phyloP scores from a whole-genome alignment of 53 echinoderm and acorn worm genomes.

The Mesocentrotus franciscanus region DNA sequence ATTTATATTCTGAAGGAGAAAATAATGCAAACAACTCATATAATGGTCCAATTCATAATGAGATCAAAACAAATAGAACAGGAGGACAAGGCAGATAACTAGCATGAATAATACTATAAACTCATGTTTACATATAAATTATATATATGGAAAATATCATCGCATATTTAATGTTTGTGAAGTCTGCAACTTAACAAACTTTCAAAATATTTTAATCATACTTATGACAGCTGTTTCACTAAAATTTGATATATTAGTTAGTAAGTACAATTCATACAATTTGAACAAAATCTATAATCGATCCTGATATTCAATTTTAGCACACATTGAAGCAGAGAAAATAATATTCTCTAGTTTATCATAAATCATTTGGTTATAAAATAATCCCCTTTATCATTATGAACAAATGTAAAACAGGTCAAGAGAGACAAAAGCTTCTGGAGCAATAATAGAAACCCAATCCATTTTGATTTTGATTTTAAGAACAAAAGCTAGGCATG shows the following conservation, averaged over 20 bases:
- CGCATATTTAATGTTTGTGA: not conserved
- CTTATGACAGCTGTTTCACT: not conserved
- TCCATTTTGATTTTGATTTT: not conserved
- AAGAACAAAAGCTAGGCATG: not conserved
- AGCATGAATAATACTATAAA: not conserved
- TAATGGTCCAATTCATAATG: no score
- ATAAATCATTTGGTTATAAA: not conserved
- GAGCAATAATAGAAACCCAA: not conserved
- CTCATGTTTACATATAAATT: no score
- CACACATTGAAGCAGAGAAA: slow-evolving; percentile 5
- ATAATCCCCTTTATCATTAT: not conserved
- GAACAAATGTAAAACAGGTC: no score
- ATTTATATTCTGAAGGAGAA: no score
- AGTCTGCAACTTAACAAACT: not conserved
- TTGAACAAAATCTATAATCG: not conserved
- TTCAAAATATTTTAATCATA: not conserved
- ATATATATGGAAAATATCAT: not conserved
- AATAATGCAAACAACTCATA: no score
- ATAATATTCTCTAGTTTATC: not conserved
- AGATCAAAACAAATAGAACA: not conserved
- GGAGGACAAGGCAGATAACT: not conserved
- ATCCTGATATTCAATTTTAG: not conserved
- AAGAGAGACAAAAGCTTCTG: not conserved
- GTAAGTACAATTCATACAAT: not conserved
- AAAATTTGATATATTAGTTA: not conserved